Evolutionary conservation across 2,113 vertebrate genomes (phyloP).

Genomic region (Sinocyclocheilus grahami): DNA sequence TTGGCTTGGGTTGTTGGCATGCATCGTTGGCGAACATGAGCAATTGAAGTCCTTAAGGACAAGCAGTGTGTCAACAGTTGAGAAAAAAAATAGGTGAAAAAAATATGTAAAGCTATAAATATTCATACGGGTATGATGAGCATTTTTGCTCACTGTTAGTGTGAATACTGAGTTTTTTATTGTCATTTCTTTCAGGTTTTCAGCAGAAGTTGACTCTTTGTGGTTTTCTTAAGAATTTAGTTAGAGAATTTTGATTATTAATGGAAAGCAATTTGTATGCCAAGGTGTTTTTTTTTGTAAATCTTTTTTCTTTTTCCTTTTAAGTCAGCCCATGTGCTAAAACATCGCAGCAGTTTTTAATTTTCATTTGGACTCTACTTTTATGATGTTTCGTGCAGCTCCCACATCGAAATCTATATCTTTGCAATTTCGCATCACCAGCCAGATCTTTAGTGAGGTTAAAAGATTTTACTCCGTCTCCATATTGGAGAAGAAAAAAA

Average conservation of each 20-base stretch:
- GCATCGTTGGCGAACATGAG: slow-evolving; percentile 26
- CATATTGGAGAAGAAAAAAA: slow-evolving; percentile 75
- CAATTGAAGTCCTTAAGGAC: slow-evolving; percentile 35
- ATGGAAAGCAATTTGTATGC: slow-evolving; percentile 17
- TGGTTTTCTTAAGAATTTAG: slow-evolving; percentile 12
- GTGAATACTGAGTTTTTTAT: slow-evolving; percentile 50
- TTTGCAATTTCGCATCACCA: slow-evolving; percentile 65
- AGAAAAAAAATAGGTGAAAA: slow-evolving; percentile 26
- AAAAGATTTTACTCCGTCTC: slow-evolving; percentile 70
- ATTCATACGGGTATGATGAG: slow-evolving; percentile 81
- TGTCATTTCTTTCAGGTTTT: slow-evolving; percentile 32
- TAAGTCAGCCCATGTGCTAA: slow-evolving; percentile 65
- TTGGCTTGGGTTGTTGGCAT: slow-evolving; percentile 41
- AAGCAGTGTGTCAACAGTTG: slow-evolving; percentile 26
- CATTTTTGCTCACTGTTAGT: slow-evolving; percentile 69
- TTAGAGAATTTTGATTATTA: slow-evolving; percentile 27
- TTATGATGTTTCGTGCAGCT: not conserved
- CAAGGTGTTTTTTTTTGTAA: not conserved
- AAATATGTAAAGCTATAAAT: slow-evolving; percentile 65
- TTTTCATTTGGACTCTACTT: not conserved
- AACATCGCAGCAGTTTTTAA: slow-evolving; percentile 55
- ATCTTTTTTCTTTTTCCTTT: slow-evolving; percentile 54
- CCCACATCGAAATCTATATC: slow-evolving; percentile 31
- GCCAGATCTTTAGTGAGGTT: slow-evolving; percentile 51
- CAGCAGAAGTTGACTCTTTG: not conserved